Evolutionary conservation across 2,797 vertebrate genomes (phyloP).

Genomic region (Coreius guichenoti): DNA sequence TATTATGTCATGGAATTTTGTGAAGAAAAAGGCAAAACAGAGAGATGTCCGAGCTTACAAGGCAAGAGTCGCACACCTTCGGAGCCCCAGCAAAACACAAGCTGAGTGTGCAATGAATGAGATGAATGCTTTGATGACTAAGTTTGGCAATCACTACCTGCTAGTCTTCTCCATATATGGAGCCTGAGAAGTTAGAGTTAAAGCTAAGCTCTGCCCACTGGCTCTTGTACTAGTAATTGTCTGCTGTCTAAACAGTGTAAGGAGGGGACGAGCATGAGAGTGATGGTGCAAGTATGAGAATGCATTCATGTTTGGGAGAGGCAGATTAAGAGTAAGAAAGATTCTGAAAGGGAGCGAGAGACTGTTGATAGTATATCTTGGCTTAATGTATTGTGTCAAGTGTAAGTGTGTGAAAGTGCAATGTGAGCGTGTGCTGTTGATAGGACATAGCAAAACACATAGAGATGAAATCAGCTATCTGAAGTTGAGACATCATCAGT

Average conservation of each 20-base stretch:
- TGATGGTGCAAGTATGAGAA: constrained; percentile 35
- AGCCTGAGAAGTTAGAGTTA: constrained; percentile 71
- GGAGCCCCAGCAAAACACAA: constrained; percentile 42
- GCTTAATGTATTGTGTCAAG: constrained; percentile 11
- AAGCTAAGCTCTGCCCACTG: constrained; percentile 69
- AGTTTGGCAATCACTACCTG: constrained; percentile 81
- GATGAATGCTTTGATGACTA: constrained; percentile 74
- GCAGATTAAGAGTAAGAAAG: constrained; percentile 14
- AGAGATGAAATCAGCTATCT: constrained; percentile 47
- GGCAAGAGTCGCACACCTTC: constrained; percentile 40
- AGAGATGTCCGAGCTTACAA: constrained; percentile 33
- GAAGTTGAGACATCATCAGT: constrained; percentile 54
- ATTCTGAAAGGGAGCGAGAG: constrained; percentile 12
- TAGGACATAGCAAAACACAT: constrained; percentile 47
- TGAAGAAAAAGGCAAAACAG: constrained; percentile 10
- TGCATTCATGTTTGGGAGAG: constrained; percentile 31
- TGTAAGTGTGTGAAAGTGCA: constrained; percentile 18
- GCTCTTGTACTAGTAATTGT: constrained; percentile 63
- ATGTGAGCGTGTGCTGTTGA: constrained; percentile 23
- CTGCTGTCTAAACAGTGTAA: constrained; percentile 62
- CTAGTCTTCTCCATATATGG: constrained; percentile 80
- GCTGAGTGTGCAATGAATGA: constrained; percentile 68
- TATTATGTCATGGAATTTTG: constrained; percentile 37
- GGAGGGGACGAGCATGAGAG: constrained; percentile 50
- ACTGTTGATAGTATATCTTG: constrained; percentile 10